Evolutionary conservation across 2,888 invertebrate species (phyloP), one percentile per base, ranked within the genome.

Genomic region (Venustoraphidia nigricollis): DNA sequence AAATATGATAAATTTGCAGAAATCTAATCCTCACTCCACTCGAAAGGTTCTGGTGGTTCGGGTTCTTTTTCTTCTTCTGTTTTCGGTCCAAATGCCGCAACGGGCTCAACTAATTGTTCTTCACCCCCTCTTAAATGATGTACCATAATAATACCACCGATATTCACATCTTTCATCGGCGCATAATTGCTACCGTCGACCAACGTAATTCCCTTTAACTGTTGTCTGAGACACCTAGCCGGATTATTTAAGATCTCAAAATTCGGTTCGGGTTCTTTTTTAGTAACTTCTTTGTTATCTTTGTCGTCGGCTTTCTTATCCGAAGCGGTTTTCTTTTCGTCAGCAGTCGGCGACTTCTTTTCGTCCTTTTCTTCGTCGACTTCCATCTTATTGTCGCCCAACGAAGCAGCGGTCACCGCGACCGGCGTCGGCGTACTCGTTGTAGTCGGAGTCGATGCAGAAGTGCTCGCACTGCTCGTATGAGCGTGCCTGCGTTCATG

Each of bases 21-120:
- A 46, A 27, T 55, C 72, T 75, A 81, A 66, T 86, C 86, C 66
- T 96, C 95, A 58, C 80, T 79, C 70, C 89, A 97, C 70, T 95
- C 94, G 65, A 97, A 97, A 54, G 96, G 93, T 73, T 95, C 95
- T 61, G 96, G 96, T 41, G 95, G 92, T 60, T 93, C 93, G 0
- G 96, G 94, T 67, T 97, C 96, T 60, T 91, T 91, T 58, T 92
- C 93, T 60, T 96, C 96, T 54, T 94, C 95, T 13, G 84, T 81
- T 64, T 89, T 89, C 3, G 88, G 90, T 1, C 91, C 91, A 59
- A 86, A 89, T 1, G 90, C 90, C 63, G 86, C 87, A 10, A 95
- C 92, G 8, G 92, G 89, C 63, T 95, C 94, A 2, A 96, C 94
- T 43, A 95, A 74, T 50, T 83, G 80, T 63, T 94, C 91, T 48